These are phyloP conservation scores for Setophaga petechia DNA, from an alignment of 2,113 vertebrate genomes.

Conservation along the genomic window DNA sequence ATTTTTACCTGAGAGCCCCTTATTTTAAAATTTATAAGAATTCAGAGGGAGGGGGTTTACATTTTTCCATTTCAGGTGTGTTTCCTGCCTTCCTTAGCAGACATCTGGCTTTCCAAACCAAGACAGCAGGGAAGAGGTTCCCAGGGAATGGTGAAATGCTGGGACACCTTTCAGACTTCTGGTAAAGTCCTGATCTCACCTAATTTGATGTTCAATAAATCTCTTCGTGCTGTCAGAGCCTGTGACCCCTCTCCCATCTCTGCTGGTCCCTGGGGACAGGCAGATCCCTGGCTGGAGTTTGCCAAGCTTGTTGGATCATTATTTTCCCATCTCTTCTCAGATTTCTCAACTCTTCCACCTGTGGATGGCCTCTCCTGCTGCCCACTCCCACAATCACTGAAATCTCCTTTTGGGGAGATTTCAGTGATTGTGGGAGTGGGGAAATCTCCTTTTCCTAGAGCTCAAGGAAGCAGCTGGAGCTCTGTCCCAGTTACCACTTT, in stretches of 20 bases:
- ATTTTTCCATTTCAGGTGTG: too few species aligned
- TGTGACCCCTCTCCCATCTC: background rate
- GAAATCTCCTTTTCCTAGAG: background rate
- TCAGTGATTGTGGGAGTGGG: too few species aligned
- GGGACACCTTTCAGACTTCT: background rate
- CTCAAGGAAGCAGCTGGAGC: background rate
- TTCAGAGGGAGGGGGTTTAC: too few species aligned
- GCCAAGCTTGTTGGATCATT: background rate
- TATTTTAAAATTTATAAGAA: too few species aligned
- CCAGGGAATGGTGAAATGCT: background rate
- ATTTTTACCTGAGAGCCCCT: too few species aligned
- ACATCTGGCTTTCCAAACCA: too few species aligned
- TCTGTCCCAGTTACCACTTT: background rate
- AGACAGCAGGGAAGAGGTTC: background rate
- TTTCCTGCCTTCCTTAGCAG: too few species aligned
- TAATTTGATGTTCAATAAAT: background rate
- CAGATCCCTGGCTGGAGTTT: background rate
- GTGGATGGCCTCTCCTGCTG: background rate
- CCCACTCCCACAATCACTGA: conserved; percentile 6
- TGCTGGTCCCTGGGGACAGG: rapidly evolving
- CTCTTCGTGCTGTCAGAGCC: background rate
- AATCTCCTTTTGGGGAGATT: too few species aligned
- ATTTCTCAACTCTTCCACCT: background rate
- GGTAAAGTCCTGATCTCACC: background rate
- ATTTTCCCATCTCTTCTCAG: background rate